Evolutionary conservation across 2,888 invertebrate species (phyloP).

Genomic region (Pyrrhosoma nymphula): DNA sequence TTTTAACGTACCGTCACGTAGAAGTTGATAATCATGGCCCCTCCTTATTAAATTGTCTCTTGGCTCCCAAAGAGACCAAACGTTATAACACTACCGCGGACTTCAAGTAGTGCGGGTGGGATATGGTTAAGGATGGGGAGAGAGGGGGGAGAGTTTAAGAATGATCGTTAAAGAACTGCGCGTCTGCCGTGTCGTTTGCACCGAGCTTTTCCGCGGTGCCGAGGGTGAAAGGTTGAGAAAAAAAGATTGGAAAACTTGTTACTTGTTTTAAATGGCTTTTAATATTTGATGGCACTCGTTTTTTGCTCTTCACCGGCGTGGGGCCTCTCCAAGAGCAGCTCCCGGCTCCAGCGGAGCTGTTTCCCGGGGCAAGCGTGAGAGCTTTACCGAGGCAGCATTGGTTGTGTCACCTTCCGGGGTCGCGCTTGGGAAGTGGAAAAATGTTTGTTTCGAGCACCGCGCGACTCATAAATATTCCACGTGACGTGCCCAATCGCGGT

Average conservation of each 20-base stretch:
- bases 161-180: neutral
- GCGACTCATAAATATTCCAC: neutral
- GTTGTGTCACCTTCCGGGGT: neutral
- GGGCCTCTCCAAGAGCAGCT: neutral
- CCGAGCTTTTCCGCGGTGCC: neutral
- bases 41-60: too few relatives aligned
- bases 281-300: neutral
- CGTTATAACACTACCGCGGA: too few relatives aligned
- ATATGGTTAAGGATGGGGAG: neutral
- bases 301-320: neutral
- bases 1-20: too few relatives aligned
- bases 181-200: neutral
- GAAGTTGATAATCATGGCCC: too few relatives aligned
- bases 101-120: neutral
- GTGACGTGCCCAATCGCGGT: neutral
- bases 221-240: neutral
- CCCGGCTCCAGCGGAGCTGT: neutral
- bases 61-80: too few relatives aligned
- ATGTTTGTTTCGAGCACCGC: neutral
- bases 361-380: neutral
- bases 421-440: neutral
- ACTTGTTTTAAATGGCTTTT: conserved; percentile 12
- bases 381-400: neutral
- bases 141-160: neutral
- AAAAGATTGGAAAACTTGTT: neutral